These are phyloP conservation scores for Acanthopagrus latus DNA, from an alignment of 2,797 vertebrate genomes.

Conservation along the genomic window DNA sequence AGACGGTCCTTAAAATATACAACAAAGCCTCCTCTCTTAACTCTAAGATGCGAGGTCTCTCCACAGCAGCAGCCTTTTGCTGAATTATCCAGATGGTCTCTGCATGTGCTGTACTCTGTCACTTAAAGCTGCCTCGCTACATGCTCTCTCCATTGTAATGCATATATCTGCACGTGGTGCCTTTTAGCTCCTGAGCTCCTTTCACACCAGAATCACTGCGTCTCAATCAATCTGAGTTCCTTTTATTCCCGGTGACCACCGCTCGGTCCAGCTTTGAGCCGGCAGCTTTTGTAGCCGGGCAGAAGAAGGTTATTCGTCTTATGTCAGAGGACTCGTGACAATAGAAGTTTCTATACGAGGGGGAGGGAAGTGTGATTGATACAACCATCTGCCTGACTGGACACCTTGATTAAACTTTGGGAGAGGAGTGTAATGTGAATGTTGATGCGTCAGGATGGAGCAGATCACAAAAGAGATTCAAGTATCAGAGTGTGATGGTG, in stretches of 20 bases:
- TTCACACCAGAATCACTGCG: conserved; percentile 58
- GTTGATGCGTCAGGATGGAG: background rate
- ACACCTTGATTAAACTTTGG: conserved; percentile 58
- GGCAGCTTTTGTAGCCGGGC: conserved; percentile 59
- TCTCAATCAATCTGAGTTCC: conserved; percentile 77
- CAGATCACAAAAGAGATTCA: background rate
- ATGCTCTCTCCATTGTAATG: conserved; percentile 74
- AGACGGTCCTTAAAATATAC: background rate
- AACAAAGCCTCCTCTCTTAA: background rate
- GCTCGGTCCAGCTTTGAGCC: conserved; percentile 40
- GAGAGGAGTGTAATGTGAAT: conserved; percentile 33
- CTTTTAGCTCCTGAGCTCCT: conserved; percentile 63
- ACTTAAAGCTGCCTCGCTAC: conserved; percentile 60
- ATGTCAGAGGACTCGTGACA: conserved; percentile 66
- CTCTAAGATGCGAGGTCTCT: conserved; percentile 7
- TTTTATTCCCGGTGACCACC: conserved; percentile 66
- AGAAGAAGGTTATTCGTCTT: conserved; percentile 76
- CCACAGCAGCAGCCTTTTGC: conserved; percentile 27
- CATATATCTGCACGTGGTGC: conserved; percentile 73
- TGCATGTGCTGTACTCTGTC: conserved; percentile 76
- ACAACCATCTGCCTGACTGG: conserved; percentile 79
- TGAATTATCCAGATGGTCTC: conserved; percentile 77
- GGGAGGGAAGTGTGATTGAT: conserved; percentile 66
- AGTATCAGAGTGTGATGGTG: background rate
- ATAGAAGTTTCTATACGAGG: conserved; percentile 54